phyloP scores from a whole-genome alignment of 2,797 vertebrate genomes.

The Crenuchus spilurus region DNA sequence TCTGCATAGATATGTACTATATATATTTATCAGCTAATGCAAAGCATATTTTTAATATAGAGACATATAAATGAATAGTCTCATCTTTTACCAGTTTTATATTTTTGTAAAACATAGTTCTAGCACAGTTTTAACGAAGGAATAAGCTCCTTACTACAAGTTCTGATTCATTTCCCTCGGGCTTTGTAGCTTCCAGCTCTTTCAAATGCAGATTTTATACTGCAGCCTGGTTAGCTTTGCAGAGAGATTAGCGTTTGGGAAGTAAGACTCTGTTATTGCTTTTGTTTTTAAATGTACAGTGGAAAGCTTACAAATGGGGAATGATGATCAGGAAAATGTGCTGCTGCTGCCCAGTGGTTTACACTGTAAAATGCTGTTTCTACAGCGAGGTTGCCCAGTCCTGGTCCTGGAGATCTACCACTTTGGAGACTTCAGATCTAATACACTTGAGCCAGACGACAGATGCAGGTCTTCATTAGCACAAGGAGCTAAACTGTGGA shows the following conservation, averaged over 20 bases:
- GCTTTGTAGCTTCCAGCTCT: slow-evolving; percentile 32
- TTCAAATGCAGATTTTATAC: slow-evolving; percentile 44
- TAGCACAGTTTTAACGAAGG: slow-evolving; percentile 39
- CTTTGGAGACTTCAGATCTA: too few species aligned
- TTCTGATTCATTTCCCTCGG: slow-evolving; percentile 44
- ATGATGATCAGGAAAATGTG: slow-evolving; percentile 33
- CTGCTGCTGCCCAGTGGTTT: slow-evolving; percentile 54
- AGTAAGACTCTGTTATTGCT: not conserved
- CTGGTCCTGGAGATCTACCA: too few species aligned
- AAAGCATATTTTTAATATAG: slow-evolving; percentile 65
- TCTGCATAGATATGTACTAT: slow-evolving; percentile 46
- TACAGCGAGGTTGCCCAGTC: too few species aligned
- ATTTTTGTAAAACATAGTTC: slow-evolving; percentile 66
- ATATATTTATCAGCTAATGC: slow-evolving; percentile 73
- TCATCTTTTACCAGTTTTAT: slow-evolving; percentile 66
- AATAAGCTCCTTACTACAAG: slow-evolving; percentile 48
- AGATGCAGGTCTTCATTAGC: too few species aligned
- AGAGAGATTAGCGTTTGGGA: not conserved
- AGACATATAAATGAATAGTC: slow-evolving; percentile 54
- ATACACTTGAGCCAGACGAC: too few species aligned
- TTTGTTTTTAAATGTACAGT: slow-evolving; percentile 45
- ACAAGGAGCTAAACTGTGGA: too few species aligned
- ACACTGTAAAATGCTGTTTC: slow-evolving; percentile 42
- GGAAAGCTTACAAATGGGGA: slow-evolving; percentile 23
- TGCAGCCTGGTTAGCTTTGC: slow-evolving; percentile 6